phyloP scores from a whole-genome alignment of 2,113 vertebrate species.

The Murina feae region DNA sequence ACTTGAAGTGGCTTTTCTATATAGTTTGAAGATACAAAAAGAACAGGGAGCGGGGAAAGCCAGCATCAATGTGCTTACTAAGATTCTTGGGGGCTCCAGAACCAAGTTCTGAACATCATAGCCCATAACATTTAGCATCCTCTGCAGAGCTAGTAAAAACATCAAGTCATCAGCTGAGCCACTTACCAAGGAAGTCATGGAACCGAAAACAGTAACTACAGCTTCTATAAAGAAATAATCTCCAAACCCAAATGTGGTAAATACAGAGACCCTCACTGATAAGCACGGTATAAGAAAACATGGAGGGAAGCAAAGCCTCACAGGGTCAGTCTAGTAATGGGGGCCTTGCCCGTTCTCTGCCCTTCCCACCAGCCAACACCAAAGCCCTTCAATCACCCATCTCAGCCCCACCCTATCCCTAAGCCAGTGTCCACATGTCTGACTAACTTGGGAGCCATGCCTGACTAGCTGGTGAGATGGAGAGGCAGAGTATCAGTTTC shows the following conservation, averaged over 20 bases:
- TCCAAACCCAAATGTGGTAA: neutral
- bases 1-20: neutral
- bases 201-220: neutral
- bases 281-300: neutral
- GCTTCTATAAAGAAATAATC: neutral
- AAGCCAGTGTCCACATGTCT: neutral
- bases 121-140: neutral
- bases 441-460: neutral
- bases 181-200: neutral
- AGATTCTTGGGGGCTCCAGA: neutral
- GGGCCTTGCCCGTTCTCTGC: too few relatives aligned
- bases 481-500: neutral
- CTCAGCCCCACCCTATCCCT: neutral
- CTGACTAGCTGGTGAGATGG: neutral
- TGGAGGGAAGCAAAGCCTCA: neutral
- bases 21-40: neutral
- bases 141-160: neutral
- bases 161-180: neutral
- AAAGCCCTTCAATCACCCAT: neutral
- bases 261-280: neutral
- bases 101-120: neutral
- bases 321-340: neutral
- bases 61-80: neutral
- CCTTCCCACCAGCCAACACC: neutral
- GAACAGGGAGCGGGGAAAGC: neutral